These are phyloP conservation scores for Drosophila multiciliata DNA, from an alignment of 2,888 invertebrate species.

Conservation along the genomic window DNA sequence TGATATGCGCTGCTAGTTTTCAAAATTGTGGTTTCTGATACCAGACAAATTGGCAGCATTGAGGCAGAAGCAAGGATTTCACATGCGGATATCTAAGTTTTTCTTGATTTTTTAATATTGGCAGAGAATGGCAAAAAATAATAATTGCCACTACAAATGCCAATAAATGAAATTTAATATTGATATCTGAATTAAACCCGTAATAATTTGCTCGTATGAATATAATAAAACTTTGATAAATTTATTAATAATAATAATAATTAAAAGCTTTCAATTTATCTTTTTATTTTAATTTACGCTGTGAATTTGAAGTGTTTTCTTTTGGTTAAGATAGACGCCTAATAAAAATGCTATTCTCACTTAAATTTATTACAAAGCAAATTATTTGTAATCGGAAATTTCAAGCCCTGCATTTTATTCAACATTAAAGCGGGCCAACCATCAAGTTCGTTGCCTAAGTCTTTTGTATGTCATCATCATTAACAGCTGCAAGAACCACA, in stretches of 20 bases:
- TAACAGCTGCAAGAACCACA: slow-evolving; percentile 33
- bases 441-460: slow-evolving; percentile 63
- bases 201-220: neutral
- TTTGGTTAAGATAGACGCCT: neutral
- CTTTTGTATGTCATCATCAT: slow-evolving; percentile 62
- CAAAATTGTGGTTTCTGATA: slow-evolving; percentile 2
- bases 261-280: too few relatives aligned
- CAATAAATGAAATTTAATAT: neutral
- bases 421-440: neutral
- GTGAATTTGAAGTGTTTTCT: neutral
- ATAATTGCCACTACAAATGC: too few relatives aligned
- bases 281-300: neutral
- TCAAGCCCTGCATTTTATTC: neutral
- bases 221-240: neutral
- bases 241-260: neutral
- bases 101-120: neutral
- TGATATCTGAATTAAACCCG: neutral
- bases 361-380: neutral
- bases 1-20: slow-evolving; percentile 4
- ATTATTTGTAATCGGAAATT: neutral
- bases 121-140: neutral
- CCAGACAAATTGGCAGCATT: slow-evolving; percentile 39
- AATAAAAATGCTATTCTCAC: neutral
- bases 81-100: neutral
- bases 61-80: slow-evolving; percentile 4